Conservation (phyloP, 2,888 invertebrate species). For the Caradrina clavipalpis region DNA sequence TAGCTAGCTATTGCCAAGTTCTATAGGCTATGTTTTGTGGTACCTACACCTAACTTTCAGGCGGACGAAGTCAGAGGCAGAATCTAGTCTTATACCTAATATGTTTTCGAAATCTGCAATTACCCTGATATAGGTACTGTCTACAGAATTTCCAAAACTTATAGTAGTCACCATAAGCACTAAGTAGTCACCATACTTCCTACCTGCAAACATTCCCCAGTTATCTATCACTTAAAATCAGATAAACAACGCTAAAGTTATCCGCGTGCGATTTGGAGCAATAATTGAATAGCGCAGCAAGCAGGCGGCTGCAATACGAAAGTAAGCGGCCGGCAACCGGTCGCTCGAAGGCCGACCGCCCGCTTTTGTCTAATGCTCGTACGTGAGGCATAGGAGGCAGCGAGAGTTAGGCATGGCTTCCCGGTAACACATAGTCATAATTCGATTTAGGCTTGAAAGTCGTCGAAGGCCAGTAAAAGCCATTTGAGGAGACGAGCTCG, state of each 20-base stretch:
- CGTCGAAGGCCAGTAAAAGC: no score
- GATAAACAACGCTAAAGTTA: slow-evolving; percentile 38
- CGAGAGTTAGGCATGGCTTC: slow-evolving; percentile 6
- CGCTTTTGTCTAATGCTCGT: slow-evolving; percentile 84
- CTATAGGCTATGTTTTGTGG: no score
- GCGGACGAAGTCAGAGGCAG: no score
- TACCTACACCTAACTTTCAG: no score
- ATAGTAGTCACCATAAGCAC: slow-evolving; percentile 5
- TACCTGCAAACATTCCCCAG: slow-evolving; percentile 23
- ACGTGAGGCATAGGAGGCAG: slow-evolving; percentile 65
- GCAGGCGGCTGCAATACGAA: slow-evolving; percentile 83
- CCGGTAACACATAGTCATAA: no score
- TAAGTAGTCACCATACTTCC: no score
- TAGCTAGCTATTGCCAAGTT: no score
- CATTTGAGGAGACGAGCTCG: no score
- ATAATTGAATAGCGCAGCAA: slow-evolving; percentile 74
- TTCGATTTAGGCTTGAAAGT: no score
- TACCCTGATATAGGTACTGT: neutral
- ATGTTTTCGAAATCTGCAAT: neutral
- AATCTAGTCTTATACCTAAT: neutral
- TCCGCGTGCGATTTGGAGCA: slow-evolving; percentile 61
- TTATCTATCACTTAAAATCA: slow-evolving; percentile 36
- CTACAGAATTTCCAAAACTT: neutral
- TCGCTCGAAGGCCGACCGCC: slow-evolving; percentile 86
- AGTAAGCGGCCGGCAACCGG: slow-evolving; percentile 87